Evolutionary conservation across 2,797 vertebrate species (phyloP).

Genomic region (Clamator glandarius): DNA sequence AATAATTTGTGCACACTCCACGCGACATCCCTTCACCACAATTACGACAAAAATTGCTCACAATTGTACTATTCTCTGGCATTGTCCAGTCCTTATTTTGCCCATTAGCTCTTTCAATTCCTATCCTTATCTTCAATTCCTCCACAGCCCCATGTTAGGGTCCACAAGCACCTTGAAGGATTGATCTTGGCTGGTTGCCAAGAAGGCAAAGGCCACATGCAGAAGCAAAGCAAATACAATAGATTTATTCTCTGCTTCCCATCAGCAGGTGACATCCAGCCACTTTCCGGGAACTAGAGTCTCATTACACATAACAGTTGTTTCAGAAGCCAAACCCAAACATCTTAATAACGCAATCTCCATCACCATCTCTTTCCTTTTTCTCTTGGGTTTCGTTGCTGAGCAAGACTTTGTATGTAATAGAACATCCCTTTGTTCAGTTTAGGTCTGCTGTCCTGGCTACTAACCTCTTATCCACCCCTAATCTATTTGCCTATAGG

Average conservation of each 20-base stretch:
- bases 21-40: neutral
- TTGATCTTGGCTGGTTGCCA: neutral
- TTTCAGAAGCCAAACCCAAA: neutral
- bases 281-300: neutral
- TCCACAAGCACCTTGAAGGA: neutral
- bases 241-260: neutral
- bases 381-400: neutral
- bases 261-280: neutral
- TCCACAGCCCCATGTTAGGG: neutral
- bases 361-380: no score
- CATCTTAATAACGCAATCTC: neutral
- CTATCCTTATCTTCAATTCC: neutral
- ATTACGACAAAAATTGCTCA: neutral
- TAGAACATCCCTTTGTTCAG: neutral
- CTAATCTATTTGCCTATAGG: accelerated
- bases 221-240: neutral
- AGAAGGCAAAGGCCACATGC: neutral
- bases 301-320: neutral
- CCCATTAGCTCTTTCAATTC: neutral
- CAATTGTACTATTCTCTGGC: neutral
- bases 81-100: neutral
- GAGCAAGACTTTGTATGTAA: neutral
- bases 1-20: neutral
- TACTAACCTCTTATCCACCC: neutral
- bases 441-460: neutral